Conservation (phyloP, 2,797 vertebrate genomes). For the Artibeus lituratus region DNA sequence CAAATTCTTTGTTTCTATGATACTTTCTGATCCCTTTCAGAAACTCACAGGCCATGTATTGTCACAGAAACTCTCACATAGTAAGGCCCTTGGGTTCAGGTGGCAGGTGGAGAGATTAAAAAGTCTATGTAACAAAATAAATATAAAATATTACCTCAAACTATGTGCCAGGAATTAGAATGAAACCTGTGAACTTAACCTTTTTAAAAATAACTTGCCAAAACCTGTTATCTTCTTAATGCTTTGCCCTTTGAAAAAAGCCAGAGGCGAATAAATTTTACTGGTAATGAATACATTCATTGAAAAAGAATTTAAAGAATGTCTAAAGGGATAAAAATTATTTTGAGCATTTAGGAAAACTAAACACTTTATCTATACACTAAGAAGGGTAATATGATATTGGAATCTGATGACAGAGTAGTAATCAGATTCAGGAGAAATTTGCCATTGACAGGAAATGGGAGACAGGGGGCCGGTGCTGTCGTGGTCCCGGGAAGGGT, state of each 20-base stretch:
- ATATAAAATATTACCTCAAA: neutral
- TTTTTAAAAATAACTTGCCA: constrained; percentile 39
- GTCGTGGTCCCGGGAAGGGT: neutral
- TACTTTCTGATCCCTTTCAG: constrained; percentile 42
- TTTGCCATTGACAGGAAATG: neutral
- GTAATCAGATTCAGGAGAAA: constrained; percentile 20
- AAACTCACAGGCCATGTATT: neutral
- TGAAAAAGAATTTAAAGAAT: constrained; percentile 15
- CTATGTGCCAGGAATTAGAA: neutral
- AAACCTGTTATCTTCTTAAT: constrained; percentile 20
- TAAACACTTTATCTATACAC: constrained; percentile 28
- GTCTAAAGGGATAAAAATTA: constrained; percentile 27
- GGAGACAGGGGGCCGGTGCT: neutral
- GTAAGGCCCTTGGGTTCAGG: neutral
- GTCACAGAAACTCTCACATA: neutral
- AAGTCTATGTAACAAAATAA: neutral
- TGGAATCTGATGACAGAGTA: neutral
- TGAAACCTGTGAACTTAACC: neutral
- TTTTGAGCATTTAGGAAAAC: constrained; percentile 48
- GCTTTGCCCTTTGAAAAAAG: neutral
- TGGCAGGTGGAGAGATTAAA: neutral
- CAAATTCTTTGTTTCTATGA: constrained; percentile 57
- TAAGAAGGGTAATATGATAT: constrained; percentile 35
- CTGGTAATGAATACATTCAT: neutral
- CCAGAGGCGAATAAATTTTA: neutral